These are phyloP conservation scores for Pseudococcus longispinus DNA, from an alignment of 2,888 invertebrate genomes.

Conservation along the genomic window DNA sequence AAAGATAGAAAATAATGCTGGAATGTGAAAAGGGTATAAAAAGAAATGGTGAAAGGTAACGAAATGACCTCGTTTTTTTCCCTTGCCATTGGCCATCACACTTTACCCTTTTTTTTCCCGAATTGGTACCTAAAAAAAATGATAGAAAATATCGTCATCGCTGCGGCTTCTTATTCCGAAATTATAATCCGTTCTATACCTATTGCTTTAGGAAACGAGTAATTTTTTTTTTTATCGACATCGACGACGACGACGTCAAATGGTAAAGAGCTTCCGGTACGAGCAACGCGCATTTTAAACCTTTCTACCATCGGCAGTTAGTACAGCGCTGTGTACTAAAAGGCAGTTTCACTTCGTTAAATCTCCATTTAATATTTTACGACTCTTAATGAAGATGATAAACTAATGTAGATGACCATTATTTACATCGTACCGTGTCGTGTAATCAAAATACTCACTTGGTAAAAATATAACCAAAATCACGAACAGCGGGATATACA, in stretches of 20 bases:
- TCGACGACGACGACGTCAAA: too few relatives aligned
- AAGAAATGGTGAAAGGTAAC: neutral
- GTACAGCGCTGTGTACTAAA: neutral
- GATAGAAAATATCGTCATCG: neutral
- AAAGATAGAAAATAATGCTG: neutral
- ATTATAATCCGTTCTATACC: too few relatives aligned
- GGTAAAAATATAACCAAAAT: neutral
- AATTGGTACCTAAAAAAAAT: neutral
- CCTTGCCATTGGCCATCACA: neutral
- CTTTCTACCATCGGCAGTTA: neutral
- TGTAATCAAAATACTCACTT: neutral
- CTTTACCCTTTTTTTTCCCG: neutral
- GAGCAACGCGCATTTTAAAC: neutral
- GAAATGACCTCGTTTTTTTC: neutral
- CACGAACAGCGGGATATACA: neutral
- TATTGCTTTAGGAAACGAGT: neutral
- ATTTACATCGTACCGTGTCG: neutral
- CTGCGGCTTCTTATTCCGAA: neutral
- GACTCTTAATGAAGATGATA: conserved; percentile 21
- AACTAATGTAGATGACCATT: conserved; percentile 26
- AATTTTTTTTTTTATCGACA: neutral
- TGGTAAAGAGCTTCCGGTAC: conserved; percentile 3
- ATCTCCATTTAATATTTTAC: conserved; percentile 28
- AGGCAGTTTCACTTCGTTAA: conserved; percentile 24
- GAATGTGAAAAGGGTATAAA: neutral